A percentile compares a stretch with the other conserved stretches of the same genome.
Evolutionary conservation across 2,888 invertebrate species (phyloP).

Genomic region (Drosophila buzzatii): DNA sequence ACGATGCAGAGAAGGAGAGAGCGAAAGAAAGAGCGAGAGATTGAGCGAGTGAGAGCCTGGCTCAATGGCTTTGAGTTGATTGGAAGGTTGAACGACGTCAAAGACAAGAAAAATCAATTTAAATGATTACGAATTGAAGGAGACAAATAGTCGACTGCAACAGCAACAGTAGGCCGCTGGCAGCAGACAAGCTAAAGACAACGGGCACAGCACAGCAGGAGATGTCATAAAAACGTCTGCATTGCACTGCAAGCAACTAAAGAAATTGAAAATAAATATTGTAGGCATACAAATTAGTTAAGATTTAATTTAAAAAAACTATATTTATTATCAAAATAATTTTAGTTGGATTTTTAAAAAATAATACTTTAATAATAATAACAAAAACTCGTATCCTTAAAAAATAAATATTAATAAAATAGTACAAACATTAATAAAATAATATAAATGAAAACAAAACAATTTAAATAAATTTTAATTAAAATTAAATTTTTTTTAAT

Average conservation of each 20-base stretch:
- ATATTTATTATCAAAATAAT: too few species aligned
- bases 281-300: background rate
- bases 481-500: too few species aligned
- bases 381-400: background rate
- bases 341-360: background rate
- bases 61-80: conserved; percentile 44
- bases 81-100: conserved; percentile 56
- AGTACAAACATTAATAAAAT: too few species aligned
- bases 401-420: background rate
- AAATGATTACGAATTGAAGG: conserved; percentile 78
- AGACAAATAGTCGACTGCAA: conserved; percentile 68
- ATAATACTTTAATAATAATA: background rate
- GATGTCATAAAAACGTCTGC: conserved; percentile 35
- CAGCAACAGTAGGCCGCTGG: conserved; percentile 9
- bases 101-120: conserved; percentile 78
- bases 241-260: conserved; percentile 36
- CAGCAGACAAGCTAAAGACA: conserved; percentile 39
- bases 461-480: too few species aligned
- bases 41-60: background rate
- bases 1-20: background rate
- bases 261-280: too few species aligned
- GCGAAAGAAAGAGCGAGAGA: background rate
- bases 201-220: conserved; percentile 30
- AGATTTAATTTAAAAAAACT: background rate
- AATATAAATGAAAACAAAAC: too few species aligned